A percentile compares a stretch with the other conserved stretches of the same genome.
phyloP scores from a whole-genome alignment of 2,797 vertebrate species.

The Coracias cyanogaster region DNA sequence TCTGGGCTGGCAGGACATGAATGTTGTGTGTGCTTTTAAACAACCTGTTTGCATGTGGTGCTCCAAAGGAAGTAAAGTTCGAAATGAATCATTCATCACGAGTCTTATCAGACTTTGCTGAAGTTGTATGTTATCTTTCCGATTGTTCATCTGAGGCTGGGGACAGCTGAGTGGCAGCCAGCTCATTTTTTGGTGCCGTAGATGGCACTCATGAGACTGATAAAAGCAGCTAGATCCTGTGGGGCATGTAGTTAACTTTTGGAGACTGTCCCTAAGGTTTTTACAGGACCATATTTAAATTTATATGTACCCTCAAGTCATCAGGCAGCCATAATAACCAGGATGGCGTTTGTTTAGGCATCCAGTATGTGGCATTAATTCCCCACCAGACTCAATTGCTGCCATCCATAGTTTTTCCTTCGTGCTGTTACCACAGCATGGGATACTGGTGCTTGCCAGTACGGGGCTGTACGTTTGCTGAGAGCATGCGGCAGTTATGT shows the following conservation, averaged over 20 bases:
- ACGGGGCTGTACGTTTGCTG: background rate
- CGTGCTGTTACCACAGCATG: rapidly evolving
- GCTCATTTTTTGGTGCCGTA: background rate
- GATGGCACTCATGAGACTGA: background rate
- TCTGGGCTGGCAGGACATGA: background rate
- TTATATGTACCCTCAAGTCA: background rate
- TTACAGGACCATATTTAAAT: background rate
- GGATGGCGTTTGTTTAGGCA: background rate
- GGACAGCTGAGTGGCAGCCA: background rate
- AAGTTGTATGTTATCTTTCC: background rate
- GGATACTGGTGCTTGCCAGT: background rate
- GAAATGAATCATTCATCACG: background rate
- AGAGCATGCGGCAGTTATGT: rapidly evolving
- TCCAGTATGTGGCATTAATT: background rate
- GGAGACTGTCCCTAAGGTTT: background rate
- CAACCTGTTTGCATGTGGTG: background rate
- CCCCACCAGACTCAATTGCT: background rate
- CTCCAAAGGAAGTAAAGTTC: background rate
- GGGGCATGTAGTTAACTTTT: background rate
- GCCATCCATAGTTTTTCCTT: background rate
- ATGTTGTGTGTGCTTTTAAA: background rate
- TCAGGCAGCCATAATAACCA: background rate
- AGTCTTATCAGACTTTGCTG: background rate
- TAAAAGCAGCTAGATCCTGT: background rate
- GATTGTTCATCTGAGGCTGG: background rate